Base-by-base conservation (phyloP, 2,888 invertebrate genomes). In the Cosmia trapezina region DNA sequence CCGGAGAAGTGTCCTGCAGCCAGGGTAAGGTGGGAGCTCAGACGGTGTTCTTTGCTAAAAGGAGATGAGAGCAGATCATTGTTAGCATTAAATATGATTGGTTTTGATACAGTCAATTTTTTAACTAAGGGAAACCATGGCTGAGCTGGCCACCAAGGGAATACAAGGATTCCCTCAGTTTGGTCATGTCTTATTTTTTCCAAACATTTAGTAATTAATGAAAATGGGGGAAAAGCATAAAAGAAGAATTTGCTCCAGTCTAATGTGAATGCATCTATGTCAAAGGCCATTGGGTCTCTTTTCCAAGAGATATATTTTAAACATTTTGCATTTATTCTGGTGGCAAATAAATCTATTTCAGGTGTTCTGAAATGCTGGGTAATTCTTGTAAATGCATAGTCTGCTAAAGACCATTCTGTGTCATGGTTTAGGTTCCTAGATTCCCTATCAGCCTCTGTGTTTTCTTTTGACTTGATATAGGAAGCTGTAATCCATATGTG, bases 101-200 rank as follows among this genome's bases (percentile, higher is more conserved):
- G 53, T 53, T 53, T 53, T n/a, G 53, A 53, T 53, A 53, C 12
- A 28, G 43, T 60, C 22, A 67, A 67, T 17, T 6, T 37, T 67
- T 59, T 67, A 49, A 37, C 49, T 49, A 67, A 5, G 7, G 41
- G 59, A 17, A 67, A 67, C 60, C 28, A 68, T 60, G 51, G 43
- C 5, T 60, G 64, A 41, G 53, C 9, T 22, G 51, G 51, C 41
- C 41, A 53, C 62, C 62, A 63, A 5, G 49, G 62, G 49, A 59
- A 59, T 3, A 66, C 47, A 66, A 57, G 66, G 49, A 19, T 49
- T 49, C 49, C 19, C 49, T 49, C 49, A 49, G 49, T 17, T 47
- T 47, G 47, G 14, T 47, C 47, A 47, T 47, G 47, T 47, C 47
- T 47, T 47, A 47, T 47, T 47, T 47, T 47, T 47, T 17, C 17